phyloP scores from a whole-genome alignment of 2,113 vertebrate genomes.

The Callospermophilus lateralis region DNA sequence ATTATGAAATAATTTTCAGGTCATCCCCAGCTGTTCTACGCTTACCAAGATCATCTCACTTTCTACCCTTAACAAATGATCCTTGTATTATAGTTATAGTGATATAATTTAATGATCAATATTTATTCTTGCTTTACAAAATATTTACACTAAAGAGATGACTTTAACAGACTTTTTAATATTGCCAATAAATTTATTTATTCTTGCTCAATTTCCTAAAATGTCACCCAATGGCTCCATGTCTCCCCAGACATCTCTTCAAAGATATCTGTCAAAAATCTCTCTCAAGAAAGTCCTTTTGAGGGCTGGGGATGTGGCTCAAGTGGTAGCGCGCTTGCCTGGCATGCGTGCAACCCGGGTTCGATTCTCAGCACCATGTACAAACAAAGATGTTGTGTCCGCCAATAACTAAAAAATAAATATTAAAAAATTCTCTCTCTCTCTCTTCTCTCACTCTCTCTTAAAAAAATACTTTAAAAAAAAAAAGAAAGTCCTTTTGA shows the following conservation, averaged over 20 bases:
- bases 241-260: conserved; percentile 37
- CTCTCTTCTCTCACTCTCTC: too few species aligned
- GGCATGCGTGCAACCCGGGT: too few species aligned
- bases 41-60: neutral
- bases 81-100: neutral
- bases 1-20: conserved; percentile 38
- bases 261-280: conserved; percentile 57
- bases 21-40: neutral
- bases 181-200: conserved; percentile 24
- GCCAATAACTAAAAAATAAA: too few species aligned
- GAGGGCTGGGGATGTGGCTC: neutral
- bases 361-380: too few species aligned
- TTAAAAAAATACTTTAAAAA: too few species aligned
- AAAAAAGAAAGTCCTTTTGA: conserved; percentile 12
- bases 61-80: neutral
- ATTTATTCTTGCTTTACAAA: conserved; percentile 46
- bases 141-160: conserved; percentile 7
- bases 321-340: too few species aligned
- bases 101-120: neutral
- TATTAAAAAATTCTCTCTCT: too few species aligned
- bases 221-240: neutral
- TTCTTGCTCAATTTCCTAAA: conserved; percentile 51
- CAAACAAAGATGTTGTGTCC: too few species aligned
- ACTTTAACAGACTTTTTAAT: conserved; percentile 1
- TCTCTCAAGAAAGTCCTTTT: neutral